Conservation (phyloP, 2,888 invertebrate genomes). For the Spatulosminthurus flaviceps region DNA sequence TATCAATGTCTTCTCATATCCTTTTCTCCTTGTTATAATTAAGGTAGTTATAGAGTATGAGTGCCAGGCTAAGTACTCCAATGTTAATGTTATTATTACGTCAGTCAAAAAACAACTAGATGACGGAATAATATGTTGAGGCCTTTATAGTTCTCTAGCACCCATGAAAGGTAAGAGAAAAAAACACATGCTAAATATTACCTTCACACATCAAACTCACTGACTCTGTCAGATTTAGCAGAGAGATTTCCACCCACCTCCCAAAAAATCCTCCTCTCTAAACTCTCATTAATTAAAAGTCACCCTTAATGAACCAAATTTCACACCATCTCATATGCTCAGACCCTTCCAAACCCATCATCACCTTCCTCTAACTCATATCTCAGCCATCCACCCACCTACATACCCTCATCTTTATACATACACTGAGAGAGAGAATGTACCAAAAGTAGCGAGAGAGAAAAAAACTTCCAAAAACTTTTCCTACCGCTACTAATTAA, state of each 20-base stretch:
- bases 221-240: conserved; percentile 44
- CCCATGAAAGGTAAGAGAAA: neutral
- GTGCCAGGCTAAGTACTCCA: neutral
- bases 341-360: neutral
- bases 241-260: conserved; percentile 26
- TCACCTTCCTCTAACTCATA: no score
- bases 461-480: neutral
- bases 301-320: conserved; percentile 40
- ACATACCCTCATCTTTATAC: no score
- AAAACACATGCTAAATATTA: conserved; percentile 34
- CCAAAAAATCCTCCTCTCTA: neutral
- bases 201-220: conserved; percentile 39
- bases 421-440: no score
- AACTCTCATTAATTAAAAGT: conserved; percentile 43
- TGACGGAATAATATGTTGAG: neutral
- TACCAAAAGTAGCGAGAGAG: neutral
- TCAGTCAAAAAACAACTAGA: conserved; percentile 5
- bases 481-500: neutral
- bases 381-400: no score
- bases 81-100: neutral
- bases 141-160: neutral
- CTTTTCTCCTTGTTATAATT: no score
- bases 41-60: no score
- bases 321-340: conserved; percentile 23
- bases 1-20: no score